These are phyloP conservation scores for Pseudorhombus dupliciocellatus DNA, from an alignment of 2,113 vertebrate genomes.

Conservation along the genomic window DNA sequence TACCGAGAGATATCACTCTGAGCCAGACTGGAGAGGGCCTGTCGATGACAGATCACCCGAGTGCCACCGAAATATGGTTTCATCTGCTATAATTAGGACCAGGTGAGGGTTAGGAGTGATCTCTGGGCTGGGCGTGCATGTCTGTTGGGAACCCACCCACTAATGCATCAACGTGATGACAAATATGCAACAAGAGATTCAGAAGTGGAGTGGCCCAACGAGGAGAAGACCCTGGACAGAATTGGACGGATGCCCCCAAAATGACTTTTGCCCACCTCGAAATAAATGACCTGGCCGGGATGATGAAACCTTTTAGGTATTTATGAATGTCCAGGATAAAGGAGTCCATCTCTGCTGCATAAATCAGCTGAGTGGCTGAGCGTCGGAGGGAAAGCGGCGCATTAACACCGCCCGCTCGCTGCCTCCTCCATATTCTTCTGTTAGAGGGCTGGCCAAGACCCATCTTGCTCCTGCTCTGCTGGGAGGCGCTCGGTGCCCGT, in stretches of 20 bases:
- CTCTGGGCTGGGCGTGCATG: conserved; percentile 17
- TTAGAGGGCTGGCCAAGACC: conserved; percentile 56
- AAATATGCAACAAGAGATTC: conserved; percentile 5
- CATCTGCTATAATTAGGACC: conserved; percentile 78
- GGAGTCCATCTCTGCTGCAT: conserved; percentile 56
- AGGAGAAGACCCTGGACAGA: not conserved
- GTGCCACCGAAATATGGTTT: conserved; percentile 66
- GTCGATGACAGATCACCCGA: conserved; percentile 79
- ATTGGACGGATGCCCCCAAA: not conserved
- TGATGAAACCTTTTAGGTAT: conserved; percentile 48
- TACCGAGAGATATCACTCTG: conserved; percentile 82
- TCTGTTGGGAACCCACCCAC: not conserved
- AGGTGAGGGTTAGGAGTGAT: conserved; percentile 63
- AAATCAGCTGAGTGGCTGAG: conserved; percentile 57
- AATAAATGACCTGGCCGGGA: conserved; percentile 28
- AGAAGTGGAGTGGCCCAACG: not conserved
- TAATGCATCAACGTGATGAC: conserved; percentile 22
- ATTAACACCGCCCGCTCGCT: conserved; percentile 36
- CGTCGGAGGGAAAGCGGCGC: conserved; percentile 24
- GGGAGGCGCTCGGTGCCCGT: conserved; percentile 63
- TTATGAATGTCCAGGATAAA: conserved; percentile 42
- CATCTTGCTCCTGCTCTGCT: conserved; percentile 52
- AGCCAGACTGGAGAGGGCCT: conserved; percentile 64
- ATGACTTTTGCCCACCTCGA: not conserved
- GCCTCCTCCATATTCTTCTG: conserved; percentile 40